Base-by-base conservation (phyloP, 1,140 invertebrate species). In the Agrypnia vestita region DNA sequence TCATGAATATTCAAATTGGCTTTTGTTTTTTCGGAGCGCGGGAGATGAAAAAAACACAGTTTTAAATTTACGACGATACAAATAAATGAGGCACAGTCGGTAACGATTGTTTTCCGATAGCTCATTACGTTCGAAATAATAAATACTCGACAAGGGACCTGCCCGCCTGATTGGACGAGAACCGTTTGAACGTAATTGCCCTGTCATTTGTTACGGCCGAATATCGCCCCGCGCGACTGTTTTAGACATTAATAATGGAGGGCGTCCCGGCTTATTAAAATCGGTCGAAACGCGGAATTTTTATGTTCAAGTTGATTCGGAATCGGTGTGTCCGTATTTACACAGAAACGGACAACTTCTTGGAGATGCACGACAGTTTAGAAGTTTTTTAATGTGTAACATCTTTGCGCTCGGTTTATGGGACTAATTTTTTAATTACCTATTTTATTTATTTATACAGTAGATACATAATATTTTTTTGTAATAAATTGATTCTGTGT, bases 1-100 rank as follows among this genome's bases (percentile, higher is more conserved):
- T 62, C 59, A 62, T 62, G 59, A 62, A 62, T 62, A 62, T 62
- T 62, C 59, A 25, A 62, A 62, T 62, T 62, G 59, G 59, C 59
- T 62, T 62, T 62, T 62, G 19, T 62, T 62, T 62, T 62, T 62
- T 62, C 59, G 59, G 59, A 35, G 25, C 59, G 13, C 59, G 17
- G 17, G 25, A 62, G 59, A 25, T 21, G 59, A 13, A 62, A 62
- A 62, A 35, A 62, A 62, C 19, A 21, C 19, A 62, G 9, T 25
- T 62, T 62, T 62, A 62, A 62, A 62, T 62, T 62, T 62, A 62
- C 10, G 59, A 35, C 59, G 59, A 13, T 62, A 21, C 59, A 35
- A 62, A 62, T 21, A 62, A 62, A 62, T 62, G 59, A 35, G 21
- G 19, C 13, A 25, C 25, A 11, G 59, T 6, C 59, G 59, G 17